Evolutionary conservation across 2,888 invertebrate genomes (phyloP).

Genomic region (Trisateles emortualis): DNA sequence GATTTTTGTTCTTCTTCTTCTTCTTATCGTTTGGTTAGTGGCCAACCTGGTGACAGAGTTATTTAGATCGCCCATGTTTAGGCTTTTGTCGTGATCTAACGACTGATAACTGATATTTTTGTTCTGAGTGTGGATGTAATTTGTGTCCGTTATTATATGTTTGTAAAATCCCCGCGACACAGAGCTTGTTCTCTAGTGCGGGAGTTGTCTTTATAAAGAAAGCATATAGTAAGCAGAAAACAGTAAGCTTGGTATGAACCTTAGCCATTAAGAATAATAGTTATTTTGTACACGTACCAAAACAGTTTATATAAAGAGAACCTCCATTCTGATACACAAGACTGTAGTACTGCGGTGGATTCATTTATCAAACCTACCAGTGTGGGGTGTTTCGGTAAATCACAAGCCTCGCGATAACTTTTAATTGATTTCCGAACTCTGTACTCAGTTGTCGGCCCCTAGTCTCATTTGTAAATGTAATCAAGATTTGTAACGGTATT

Average conservation of each 20-base stretch:
- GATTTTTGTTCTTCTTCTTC: too few species aligned
- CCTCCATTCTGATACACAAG: background rate
- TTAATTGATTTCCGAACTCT: slow-evolving; percentile 47
- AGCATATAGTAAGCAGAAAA: background rate
- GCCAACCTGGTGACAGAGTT: too few species aligned
- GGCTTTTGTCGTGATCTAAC: too few species aligned
- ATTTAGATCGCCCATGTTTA: too few species aligned
- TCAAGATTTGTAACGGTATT: slow-evolving; percentile 5
- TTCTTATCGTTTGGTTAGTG: too few species aligned
- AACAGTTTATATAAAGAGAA: background rate
- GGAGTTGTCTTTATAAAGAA: too few species aligned
- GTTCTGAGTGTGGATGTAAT: too few species aligned
- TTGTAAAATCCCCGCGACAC: too few species aligned
- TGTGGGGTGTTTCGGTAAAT: slow-evolving; percentile 21
- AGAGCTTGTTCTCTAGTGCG: too few species aligned
- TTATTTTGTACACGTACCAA: background rate
- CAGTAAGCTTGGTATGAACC: background rate
- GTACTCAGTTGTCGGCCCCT: slow-evolving; percentile 10
- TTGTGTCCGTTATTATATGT: too few species aligned
- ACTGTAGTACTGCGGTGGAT: background rate
- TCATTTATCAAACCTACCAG: background rate
- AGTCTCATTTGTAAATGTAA: slow-evolving; percentile 7
- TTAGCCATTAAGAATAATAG: background rate
- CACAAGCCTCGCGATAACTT: slow-evolving; percentile 47
- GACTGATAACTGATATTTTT: too few species aligned